Evolutionary conservation across 2,888 invertebrate genomes (phyloP).

Genomic region (Cremastobaeus sp.): DNA sequence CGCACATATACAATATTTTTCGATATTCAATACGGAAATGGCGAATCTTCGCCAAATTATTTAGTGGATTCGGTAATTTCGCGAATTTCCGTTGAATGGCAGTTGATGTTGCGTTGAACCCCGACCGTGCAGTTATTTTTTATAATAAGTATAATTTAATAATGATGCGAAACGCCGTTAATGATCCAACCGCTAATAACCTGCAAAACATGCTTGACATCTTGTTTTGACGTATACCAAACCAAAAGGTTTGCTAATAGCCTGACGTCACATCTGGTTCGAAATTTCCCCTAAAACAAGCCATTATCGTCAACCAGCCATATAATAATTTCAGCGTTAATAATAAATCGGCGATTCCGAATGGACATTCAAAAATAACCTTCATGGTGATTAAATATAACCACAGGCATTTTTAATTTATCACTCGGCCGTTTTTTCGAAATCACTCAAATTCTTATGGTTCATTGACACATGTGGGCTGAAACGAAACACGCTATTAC

Average conservation of each 20-base stretch:
- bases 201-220: conserved; percentile 55
- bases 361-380: neutral
- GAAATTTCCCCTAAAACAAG: conserved; percentile 47
- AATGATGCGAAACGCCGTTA: conserved; percentile 41
- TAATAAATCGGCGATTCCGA: neutral
- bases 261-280: conserved; percentile 46
- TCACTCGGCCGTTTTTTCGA: no score
- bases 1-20: no score
- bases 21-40: no score
- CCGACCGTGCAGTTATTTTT: conserved; percentile 5
- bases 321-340: conserved; percentile 40
- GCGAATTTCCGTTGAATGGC: no score
- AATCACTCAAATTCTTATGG: no score
- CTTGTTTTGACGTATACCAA: conserved; percentile 53
- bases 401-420: no score
- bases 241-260: conserved; percentile 51
- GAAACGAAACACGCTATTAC: no score
- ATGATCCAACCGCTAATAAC: conserved; percentile 56
- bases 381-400: no score
- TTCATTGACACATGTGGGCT: no score
- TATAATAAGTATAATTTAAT: conserved; percentile 35
- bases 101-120: neutral
- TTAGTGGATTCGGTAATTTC: no score
- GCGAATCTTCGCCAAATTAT: no score
- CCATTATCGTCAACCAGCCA: conserved; percentile 36